Base-by-base conservation (phyloP, 2,113 vertebrate genomes). In the Pelecanoides urinatrix region DNA sequence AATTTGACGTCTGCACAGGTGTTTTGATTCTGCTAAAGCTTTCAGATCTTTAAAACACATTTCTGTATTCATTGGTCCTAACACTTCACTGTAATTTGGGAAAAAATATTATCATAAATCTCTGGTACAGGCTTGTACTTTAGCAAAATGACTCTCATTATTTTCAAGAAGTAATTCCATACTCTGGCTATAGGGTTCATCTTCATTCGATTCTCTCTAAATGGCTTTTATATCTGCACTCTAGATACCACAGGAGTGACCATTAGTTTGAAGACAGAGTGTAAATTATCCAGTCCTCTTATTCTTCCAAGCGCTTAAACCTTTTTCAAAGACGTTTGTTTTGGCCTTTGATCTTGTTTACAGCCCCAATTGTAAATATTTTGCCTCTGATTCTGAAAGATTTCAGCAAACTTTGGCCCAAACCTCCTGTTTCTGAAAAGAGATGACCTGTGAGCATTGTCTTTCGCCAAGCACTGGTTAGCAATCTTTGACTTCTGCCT, bases 41-140 rank as follows among this genome's bases (percentile, higher is more conserved):
- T 93, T 86, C 2, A 3, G 45, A 86, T 90, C 79, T 90, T 93
- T 92, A 92, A 90, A 91, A 94, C 22, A 8, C 56, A 61, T 47
- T 94, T 79, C 67, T 93, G 30, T 42, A 58, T 40, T 88, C 53
- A 55, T 77, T 93, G 74, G 49, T 84, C 84, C 77, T 67, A 80
- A 66, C 13, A 27, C 25, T 81, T 89, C 14, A 38, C 65, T 76
- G 82, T 53, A 90, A 95, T 95, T 86, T 88, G 42, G 52, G 40
- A 12, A 3, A 91, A 91, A 78, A 70, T 59, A 27, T 63, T 45
- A 30, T 42, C 90, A 70, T 95, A 77, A 96, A 88, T 97, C 92
- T 68, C 29, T 74, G 11, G 5, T 59, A 52, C 8, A n/a, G 82
- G 55, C 40, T 76, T 74, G 50, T 75, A 47, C 47, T 81, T 67